Percentiles rank a stretch among this genome's conserved stretches.
phyloP scores from a whole-genome alignment of 2,797 vertebrate genomes.

The Pangasius macronema region DNA sequence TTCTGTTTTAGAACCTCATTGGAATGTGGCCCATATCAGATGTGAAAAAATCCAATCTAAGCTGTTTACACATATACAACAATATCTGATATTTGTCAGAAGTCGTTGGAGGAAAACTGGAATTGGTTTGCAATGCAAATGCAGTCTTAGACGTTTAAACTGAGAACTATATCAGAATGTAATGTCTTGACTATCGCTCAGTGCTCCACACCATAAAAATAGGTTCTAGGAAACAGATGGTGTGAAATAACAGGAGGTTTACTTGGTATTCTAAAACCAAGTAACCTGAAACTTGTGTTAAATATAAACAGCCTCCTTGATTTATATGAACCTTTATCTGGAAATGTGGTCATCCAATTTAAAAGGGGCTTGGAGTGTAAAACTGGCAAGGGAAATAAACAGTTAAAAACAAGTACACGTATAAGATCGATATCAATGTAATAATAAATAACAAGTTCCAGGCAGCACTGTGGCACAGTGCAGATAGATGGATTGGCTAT shows the following conservation, averaged over 20 bases:
- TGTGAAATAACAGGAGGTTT: conserved; percentile 1
- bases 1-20: background rate
- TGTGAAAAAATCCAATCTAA: background rate
- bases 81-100: background rate
- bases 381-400: background rate
- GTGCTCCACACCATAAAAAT: background rate
- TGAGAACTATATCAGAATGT: background rate
- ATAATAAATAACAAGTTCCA: background rate
- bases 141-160: background rate
- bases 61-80: background rate
- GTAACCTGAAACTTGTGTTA: conserved; percentile 4
- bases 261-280: background rate
- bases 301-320: conserved; percentile 7
- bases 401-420: background rate
- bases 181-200: background rate
- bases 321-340: background rate
- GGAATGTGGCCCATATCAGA: background rate
- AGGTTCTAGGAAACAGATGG: conserved; percentile 1
- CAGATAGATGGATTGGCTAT: background rate
- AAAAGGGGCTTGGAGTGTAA: background rate
- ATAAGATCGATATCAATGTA: background rate
- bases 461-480: background rate
- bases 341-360: background rate
- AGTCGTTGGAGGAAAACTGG: background rate
- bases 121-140: background rate